Conservation (phyloP, 2,888 invertebrate genomes). For the Agrypnus murinus region DNA sequence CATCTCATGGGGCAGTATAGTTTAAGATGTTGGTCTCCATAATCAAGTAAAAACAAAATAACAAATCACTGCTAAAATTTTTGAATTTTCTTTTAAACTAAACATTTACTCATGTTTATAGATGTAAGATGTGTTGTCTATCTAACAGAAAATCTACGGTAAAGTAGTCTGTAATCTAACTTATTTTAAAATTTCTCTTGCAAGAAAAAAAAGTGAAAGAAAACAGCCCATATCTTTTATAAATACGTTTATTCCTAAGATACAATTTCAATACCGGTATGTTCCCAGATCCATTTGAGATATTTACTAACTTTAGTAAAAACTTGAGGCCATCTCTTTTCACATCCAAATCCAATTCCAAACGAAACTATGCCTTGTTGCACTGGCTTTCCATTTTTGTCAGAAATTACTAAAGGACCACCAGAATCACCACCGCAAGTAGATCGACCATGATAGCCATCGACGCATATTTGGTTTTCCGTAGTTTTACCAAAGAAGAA, state of each 20-base stretch:
- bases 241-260: background rate
- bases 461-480: conserved; percentile 72
- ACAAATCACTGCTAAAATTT: too few species aligned
- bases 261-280: conserved; percentile 33
- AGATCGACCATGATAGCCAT: conserved; percentile 68
- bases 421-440: conserved; percentile 74
- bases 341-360: conserved; percentile 33
- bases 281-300: conserved; percentile 41
- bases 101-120: too few species aligned
- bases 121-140: too few species aligned
- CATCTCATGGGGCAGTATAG: too few species aligned
- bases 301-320: conserved; percentile 40
- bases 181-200: too few species aligned
- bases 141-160: too few species aligned
- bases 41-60: too few species aligned
- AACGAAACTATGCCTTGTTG: conserved; percentile 34
- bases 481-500: conserved; percentile 65
- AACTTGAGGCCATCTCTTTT: conserved; percentile 31
- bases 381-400: conserved; percentile 15
- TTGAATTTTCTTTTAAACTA: too few species aligned
- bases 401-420: conserved; percentile 58
- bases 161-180: too few species aligned
- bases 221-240: too few species aligned
- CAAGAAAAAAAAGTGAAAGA: too few species aligned
- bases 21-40: too few species aligned